Base-by-base conservation (phyloP, 2,888 invertebrate species). In the Lutraria lutraria region DNA sequence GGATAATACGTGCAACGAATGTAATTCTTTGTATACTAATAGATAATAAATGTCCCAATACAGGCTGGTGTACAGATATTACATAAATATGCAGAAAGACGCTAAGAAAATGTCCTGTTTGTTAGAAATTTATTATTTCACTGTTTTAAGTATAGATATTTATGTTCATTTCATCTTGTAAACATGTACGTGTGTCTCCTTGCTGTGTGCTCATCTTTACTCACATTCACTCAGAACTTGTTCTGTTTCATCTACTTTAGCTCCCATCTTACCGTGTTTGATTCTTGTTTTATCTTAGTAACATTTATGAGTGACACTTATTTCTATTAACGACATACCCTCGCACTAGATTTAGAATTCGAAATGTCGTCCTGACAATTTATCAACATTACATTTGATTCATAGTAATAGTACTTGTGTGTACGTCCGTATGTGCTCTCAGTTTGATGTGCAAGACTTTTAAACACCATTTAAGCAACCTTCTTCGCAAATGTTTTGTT, bases 241-340 rank as follows among this genome's bases (percentile, higher is more conserved):
- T 25, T 6, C 25, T 68, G 63, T 68, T 68, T 68, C 6, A 56
- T 56, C 56, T 56, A 10, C 0, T n/a, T n/a, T 25, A n/a, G 63
- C 63, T 68, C 12, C 63, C 63, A 68, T 68, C 63, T 68, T 68
- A 68, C 10, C n/a, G 8, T 68, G 63, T 68, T 68, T 68, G n/a
- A 68, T 68, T 68, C 63, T 68, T 25, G 12, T 68, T 68, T 68
- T 68, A 8, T 43, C 43, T 43, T 25, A 0, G 25, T 68, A 68
- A 68, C 63, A 68, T 56, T 56, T 56, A 68, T 68, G 63, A 68
- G 63, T 68, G 56, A 56, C 13, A 56, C 3, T 63, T 56, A 12
- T 56, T 72, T 76, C 31, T 31, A 34, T 34, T 76, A 76, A 76
- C 76, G 8, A 1, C 76, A 76, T 34, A 76, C 0, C 34, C 31